Percentiles rank a stretch among this genome's conserved stretches.
These are phyloP conservation scores for Drosophila triauraria DNA, from an alignment of 1,140 invertebrate genomes.

Conservation along the genomic window DNA sequence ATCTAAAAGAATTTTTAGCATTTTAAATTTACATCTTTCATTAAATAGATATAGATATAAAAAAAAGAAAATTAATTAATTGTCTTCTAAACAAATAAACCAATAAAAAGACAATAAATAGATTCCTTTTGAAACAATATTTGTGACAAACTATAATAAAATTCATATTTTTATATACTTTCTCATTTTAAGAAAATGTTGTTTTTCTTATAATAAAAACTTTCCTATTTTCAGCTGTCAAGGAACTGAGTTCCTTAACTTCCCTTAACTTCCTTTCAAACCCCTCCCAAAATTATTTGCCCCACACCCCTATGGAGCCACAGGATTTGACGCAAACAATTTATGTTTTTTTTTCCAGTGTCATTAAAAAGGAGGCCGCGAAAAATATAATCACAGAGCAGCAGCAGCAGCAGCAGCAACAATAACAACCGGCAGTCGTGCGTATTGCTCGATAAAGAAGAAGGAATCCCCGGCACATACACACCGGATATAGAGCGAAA, in stretches of 20 bases:
- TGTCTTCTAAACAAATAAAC: no score
- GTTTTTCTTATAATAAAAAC: background rate
- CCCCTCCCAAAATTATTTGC: background rate
- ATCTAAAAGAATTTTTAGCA: background rate
- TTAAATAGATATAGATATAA: no score
- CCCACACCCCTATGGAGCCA: background rate
- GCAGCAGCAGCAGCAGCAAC: slow-evolving; percentile 48
- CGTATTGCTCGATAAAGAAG: slow-evolving; percentile 50
- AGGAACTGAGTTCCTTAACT: background rate
- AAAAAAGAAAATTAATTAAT: no score
- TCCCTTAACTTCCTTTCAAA: background rate
- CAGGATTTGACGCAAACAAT: slow-evolving; percentile 49
- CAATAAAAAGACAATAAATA: background rate
- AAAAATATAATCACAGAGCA: slow-evolving; percentile 56
- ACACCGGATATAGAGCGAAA: slow-evolving; percentile 40
- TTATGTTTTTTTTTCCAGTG: slow-evolving; percentile 25
- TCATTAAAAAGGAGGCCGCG: slow-evolving; percentile 71
- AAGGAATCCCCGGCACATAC: slow-evolving; percentile 50
- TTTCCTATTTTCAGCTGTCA: slow-evolving; percentile 2
- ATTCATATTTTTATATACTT: no score
- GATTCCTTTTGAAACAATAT: no score
- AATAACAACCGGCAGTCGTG: slow-evolving; percentile 63
- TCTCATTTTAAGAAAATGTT: background rate
- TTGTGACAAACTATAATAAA: background rate
- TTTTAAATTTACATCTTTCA: no score